A percentile compares a stretch with the other conserved stretches of the same genome.
Conservation (phyloP, 1,140 invertebrate genomes). For the Trypoxylus dichotomus region DNA sequence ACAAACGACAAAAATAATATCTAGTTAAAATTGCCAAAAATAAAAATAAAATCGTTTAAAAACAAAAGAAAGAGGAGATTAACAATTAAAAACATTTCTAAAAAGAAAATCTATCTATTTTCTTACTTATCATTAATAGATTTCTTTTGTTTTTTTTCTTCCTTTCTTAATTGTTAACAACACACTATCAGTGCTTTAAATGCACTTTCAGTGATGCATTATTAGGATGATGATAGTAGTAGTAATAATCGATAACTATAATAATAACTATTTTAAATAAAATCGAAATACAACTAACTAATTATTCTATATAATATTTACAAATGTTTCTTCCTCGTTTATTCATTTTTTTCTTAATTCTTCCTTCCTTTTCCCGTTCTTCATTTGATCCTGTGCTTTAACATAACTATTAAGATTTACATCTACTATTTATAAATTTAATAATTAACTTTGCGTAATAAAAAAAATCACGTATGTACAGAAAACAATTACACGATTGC, state of each 20-base stretch:
- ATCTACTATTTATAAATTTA: slow-evolving; percentile 40
- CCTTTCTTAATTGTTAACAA: slow-evolving; percentile 19
- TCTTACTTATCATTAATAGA: slow-evolving; percentile 19
- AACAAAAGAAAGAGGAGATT: background rate
- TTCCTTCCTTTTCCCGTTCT: background rate
- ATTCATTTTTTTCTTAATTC: background rate
- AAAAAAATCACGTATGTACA: slow-evolving; percentile 53
- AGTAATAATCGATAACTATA: slow-evolving; percentile 24
- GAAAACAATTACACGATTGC: slow-evolving; percentile 48
- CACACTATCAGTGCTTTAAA: slow-evolving; percentile 14
- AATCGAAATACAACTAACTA: slow-evolving; percentile 29
- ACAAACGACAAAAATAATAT: slow-evolving; percentile 10
- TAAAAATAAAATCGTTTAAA: slow-evolving; percentile 19
- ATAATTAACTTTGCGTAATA: slow-evolving; percentile 49
- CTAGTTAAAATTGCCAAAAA: slow-evolving; percentile 12
- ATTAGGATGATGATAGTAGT: slow-evolving; percentile 25
- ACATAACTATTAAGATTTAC: slow-evolving; percentile 38
- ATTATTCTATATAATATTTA: slow-evolving; percentile 29
- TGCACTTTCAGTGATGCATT: slow-evolving; percentile 39
- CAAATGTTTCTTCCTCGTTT: slow-evolving; percentile 1
- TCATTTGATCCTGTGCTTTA: slow-evolving; percentile 44
- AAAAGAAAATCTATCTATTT: slow-evolving; percentile 10
- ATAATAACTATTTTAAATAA: slow-evolving; percentile 33
- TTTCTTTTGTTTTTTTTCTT: slow-evolving; percentile 17
- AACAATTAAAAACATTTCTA: background rate